phyloP scores from a whole-genome alignment of 2,888 invertebrate genomes.

The Malacosoma neustria region DNA sequence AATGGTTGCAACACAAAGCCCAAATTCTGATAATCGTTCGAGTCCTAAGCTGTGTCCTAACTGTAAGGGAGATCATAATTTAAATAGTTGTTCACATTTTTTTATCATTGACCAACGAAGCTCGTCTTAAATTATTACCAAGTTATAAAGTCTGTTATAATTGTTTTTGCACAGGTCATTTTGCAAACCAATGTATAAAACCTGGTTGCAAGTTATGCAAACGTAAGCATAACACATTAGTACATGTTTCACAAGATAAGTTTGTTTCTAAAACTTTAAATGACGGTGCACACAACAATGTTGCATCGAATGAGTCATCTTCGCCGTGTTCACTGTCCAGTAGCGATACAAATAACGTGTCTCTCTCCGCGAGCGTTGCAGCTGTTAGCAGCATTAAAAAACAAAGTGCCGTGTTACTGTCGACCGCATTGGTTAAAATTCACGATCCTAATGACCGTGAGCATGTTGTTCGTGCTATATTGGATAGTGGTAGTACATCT shows the following conservation, averaged over 20 bases:
- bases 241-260: not conserved
- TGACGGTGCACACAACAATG: no score
- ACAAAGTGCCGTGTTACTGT: not conserved
- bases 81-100: no score
- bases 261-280: no score
- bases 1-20: no score
- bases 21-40: no score
- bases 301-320: not conserved
- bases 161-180: constrained; percentile 15
- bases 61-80: no score
- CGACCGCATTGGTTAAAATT: constrained; percentile 4
- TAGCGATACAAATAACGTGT: not conserved
- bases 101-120: no score
- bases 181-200: constrained; percentile 9
- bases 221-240: constrained; percentile 5
- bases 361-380: not conserved
- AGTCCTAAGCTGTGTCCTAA: no score
- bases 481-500: constrained; percentile 3
- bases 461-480: constrained; percentile 6
- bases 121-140: not conserved
- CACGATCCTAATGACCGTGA: not conserved
- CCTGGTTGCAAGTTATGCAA: constrained; percentile 8
- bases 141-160: constrained; percentile 15
- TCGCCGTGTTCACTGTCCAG: no score
- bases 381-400: no score